A percentile compares a stretch with the other conserved stretches of the same genome.
phyloP scores from a whole-genome alignment of 2,888 invertebrate genomes.

The Caenorhabditis drosophilae region DNA sequence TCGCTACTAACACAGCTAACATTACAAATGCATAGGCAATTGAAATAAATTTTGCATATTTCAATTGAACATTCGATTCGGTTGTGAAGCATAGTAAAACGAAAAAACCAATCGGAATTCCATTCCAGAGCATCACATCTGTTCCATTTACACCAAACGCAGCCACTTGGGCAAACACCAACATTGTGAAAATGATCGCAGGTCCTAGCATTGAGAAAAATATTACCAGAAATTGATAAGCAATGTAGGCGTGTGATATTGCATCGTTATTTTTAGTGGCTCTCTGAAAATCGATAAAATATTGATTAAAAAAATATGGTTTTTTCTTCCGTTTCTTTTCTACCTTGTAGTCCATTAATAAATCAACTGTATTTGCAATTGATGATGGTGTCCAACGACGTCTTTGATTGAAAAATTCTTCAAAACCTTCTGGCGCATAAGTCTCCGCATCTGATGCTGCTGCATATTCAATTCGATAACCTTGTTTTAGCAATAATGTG shows the following conservation, averaged over 20 bases:
- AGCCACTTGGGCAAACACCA: conserved; percentile 67
- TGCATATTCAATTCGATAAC: conserved; percentile 71
- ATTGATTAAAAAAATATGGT: conserved; percentile 16
- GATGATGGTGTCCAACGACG: conserved; percentile 69
- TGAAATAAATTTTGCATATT: conserved; percentile 78
- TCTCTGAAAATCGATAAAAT: too few species aligned
- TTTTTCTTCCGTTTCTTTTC: not conserved
- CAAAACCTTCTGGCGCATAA: conserved; percentile 69
- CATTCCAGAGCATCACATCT: conserved; percentile 60
- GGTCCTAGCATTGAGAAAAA: conserved; percentile 69
- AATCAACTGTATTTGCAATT: conserved; percentile 69
- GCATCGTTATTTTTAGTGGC: conserved; percentile 66
- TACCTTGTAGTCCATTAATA: conserved; percentile 68
- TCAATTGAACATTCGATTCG: conserved; percentile 62
- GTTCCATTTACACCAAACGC: conserved; percentile 60
- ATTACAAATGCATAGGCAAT: conserved; percentile 82
- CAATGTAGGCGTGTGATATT: conserved; percentile 65
- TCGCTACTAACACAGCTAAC: conserved; percentile 80
- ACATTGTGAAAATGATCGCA: conserved; percentile 69
- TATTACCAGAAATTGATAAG: conserved; percentile 69
- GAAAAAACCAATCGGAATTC: conserved; percentile 59
- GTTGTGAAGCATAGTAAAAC: conserved; percentile 64
- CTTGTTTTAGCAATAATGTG: conserved; percentile 72
- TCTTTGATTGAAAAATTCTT: conserved; percentile 69
- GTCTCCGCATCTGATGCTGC: conserved; percentile 72